Conservation (phyloP, 1,140 invertebrate species). For the Magallana gigas region DNA sequence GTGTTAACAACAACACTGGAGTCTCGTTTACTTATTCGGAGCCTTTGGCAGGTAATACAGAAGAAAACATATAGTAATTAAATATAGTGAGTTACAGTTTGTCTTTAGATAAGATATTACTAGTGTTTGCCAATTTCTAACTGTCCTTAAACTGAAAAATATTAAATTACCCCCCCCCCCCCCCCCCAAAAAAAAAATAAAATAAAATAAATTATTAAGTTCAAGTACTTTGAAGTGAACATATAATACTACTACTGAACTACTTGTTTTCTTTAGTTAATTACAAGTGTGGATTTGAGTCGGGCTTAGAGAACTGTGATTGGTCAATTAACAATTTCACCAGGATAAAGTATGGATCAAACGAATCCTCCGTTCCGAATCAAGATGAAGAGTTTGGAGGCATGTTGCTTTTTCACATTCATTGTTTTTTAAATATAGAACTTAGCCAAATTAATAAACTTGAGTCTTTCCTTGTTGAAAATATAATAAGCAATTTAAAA, state of each 20-base stretch:
- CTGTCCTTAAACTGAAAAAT: no score
- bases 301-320: neutral
- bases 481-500: no score
- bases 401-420: neutral
- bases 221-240: neutral
- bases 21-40: neutral
- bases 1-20: neutral
- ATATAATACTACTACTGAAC: neutral
- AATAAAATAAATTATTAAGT: neutral
- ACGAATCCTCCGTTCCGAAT: neutral
- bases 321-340: neutral
- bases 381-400: neutral
- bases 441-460: no score
- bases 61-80: no score
- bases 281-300: neutral
- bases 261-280: neutral
- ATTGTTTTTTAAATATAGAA: no score
- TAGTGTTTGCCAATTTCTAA: no score
- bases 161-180: no score
- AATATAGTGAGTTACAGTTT: no score
- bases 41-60: neutral
- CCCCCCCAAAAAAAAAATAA: no score
- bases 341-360: neutral
- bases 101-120: no score
- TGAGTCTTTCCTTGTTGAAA: no score